These are phyloP conservation scores for Neoitamus cyanurus DNA, from an alignment of 2,888 invertebrate genomes.

Conservation along the genomic window DNA sequence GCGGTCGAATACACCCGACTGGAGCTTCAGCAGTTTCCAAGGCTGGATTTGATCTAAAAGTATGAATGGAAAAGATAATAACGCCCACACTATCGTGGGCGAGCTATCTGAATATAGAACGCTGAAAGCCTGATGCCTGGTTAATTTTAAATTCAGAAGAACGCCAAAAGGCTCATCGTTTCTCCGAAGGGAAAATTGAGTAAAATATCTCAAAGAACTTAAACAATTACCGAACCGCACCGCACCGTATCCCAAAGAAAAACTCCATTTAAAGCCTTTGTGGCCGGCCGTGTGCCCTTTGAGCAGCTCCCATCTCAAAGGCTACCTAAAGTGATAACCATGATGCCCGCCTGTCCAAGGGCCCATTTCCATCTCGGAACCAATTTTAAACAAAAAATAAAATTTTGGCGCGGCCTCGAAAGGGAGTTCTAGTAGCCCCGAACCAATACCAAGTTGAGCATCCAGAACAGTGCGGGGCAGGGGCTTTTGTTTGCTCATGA, in stretches of 20 bases:
- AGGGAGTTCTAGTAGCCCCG: neutral
- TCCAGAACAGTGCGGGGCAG: neutral
- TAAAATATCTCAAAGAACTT: neutral
- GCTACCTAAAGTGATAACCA: neutral
- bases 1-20: neutral
- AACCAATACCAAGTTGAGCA: neutral
- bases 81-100: neutral
- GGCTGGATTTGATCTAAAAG: neutral
- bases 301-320: neutral
- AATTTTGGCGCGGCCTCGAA: neutral
- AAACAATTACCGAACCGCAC: neutral
- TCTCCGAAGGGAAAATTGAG: neutral
- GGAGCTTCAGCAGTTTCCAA: neutral
- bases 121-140: neutral
- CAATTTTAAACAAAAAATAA: neutral
- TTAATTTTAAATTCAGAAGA: neutral
- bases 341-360: neutral
- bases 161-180: neutral
- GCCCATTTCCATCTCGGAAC: neutral
- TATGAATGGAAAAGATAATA: neutral
- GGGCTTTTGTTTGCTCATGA: slow-evolving; percentile 20
- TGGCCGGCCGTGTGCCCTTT: neutral
- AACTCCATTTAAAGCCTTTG: neutral
- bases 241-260: neutral
- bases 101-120: neutral